phyloP scores from a whole-genome alignment of 1,140 invertebrate species.

The Achatina immaculata region DNA sequence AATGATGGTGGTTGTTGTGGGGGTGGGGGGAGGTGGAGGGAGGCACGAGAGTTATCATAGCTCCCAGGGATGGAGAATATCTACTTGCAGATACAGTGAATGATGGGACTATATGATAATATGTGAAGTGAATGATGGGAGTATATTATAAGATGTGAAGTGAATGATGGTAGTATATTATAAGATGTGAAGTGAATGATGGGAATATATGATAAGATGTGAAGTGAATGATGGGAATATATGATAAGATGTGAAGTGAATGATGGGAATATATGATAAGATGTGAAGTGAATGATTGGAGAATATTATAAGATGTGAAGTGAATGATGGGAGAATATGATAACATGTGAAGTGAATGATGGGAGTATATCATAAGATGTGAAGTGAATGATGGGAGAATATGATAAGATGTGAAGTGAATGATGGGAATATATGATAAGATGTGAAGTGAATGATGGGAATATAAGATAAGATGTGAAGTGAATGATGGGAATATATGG shows the following conservation, averaged over 20 bases:
- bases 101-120: too few species aligned
- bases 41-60: too few species aligned
- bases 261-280: not conserved
- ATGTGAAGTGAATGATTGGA: not conserved
- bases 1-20: too few species aligned
- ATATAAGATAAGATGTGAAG: too few species aligned
- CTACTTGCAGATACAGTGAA: too few species aligned
- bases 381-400: not conserved
- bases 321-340: not conserved
- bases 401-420: not conserved
- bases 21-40: too few species aligned
- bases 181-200: not conserved
- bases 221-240: not conserved
- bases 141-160: too few species aligned
- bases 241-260: not conserved
- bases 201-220: not conserved
- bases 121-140: too few species aligned
- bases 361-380: not conserved
- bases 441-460: not conserved
- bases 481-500: not conserved
- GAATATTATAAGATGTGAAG: not conserved
- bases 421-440: not conserved
- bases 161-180: not conserved
- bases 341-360: not conserved
- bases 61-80: too few species aligned